Base-by-base conservation (phyloP, 2,888 invertebrate genomes). In the Andrena bicolor region DNA sequence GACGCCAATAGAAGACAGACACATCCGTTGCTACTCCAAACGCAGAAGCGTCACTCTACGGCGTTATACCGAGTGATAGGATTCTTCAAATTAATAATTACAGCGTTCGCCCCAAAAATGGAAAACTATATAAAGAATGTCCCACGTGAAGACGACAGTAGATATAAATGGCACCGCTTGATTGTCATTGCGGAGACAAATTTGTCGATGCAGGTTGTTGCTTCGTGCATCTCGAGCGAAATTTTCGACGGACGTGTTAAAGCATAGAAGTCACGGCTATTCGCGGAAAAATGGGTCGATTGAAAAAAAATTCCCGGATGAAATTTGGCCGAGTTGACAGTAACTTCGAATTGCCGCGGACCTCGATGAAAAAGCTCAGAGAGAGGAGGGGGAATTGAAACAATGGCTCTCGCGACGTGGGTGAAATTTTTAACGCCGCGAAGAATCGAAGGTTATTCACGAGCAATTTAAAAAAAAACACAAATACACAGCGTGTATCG, bases 371-470 rank as follows among this genome's bases (percentile, higher is more conserved):
- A 73, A 76, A 72, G 70, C 35, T 32, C 41, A 0, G 66, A 48
- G 56, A 28, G 60, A 58, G 20, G 77, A 53, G 41, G 49, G 49
- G 48, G 58, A 69, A 82, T 76, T 72, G 76, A 82, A 82, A 76
- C 75, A 69, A 72, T 72, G 64, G 72, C 41, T 60, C 64, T 65
- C 53, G 41, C 35, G 53, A 73, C 20, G 58, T 60, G 41, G 70
- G 68, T 68, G 65, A 73, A 76, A 78, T 72, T 82, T 79, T 85
- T 74, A 78, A 74, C 74, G 75, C 82, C 77, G 63, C 48, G 26
- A 74, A 72, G 75, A 83, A 88, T 85, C 80, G 81, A 76, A 81
- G 84, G 82, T 82, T 84, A 86, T 82, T 83, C 76, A 60, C 56
- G 53, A 56, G 64, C 83, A 79, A 86, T 88, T 87, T 78, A 76